phyloP scores from a whole-genome alignment of 1,140 invertebrate species.

The Gonioctena quinquepunctata region DNA sequence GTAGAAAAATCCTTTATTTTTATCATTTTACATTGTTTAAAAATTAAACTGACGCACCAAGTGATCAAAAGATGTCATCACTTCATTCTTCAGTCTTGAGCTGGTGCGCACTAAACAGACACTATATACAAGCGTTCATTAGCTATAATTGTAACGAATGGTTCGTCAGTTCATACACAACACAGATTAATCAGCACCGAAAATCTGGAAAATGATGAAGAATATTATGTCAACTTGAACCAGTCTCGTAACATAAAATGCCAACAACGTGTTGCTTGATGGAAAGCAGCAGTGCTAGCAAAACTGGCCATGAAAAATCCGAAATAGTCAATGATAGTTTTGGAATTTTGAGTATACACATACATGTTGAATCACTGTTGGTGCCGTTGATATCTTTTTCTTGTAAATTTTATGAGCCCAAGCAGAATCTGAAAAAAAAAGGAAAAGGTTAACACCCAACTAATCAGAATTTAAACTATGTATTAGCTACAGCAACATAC shows the following conservation, averaged over 20 bases:
- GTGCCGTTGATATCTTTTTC: background rate
- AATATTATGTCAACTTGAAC: conserved; percentile 8
- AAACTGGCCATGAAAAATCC: background rate
- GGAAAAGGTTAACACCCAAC: too few species aligned
- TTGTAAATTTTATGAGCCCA: background rate
- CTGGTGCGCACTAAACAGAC: conserved; percentile 36
- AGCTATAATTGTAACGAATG: conserved; percentile 35
- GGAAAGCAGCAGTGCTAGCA: background rate
- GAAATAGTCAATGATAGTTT: background rate
- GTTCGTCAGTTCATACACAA: conserved; percentile 36
- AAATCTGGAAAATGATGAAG: conserved; percentile 37
- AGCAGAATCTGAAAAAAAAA: conserved; percentile 9
- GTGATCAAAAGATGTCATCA: conserved; percentile 24
- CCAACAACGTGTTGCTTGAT: background rate
- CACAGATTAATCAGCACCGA: conserved; percentile 37
- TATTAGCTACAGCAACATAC: too few species aligned
- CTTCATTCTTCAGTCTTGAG: conserved; percentile 42
- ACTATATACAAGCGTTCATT: conserved; percentile 39
- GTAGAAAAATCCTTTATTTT: conserved; percentile 12
- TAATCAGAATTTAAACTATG: too few species aligned
- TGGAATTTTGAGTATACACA: conserved; percentile 2
- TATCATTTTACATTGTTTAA: conserved; percentile 10
- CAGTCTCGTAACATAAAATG: background rate
- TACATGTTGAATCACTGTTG: conserved; percentile 4
- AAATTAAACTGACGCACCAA: conserved; percentile 23